Evolutionary conservation across 2,113 vertebrate genomes (phyloP), one percentile per base, ranked within the genome.

Genomic region (Erinaceus europaeus): DNA sequence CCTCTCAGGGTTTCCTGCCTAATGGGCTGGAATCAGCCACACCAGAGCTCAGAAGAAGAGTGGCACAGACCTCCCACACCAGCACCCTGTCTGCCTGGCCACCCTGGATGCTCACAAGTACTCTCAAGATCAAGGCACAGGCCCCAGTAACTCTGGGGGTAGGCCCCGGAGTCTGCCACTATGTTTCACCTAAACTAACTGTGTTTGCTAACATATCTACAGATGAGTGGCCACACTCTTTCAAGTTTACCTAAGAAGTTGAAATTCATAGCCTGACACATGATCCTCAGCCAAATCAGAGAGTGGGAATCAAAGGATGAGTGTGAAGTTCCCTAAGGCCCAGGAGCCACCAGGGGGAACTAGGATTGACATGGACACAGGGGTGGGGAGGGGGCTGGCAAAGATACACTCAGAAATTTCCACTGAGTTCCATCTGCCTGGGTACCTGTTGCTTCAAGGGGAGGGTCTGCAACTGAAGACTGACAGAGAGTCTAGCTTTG

Each of bases 61-160:
- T 18, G 67, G 29, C 3, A 5, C 8, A 13, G 34, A 32, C 4
- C 27, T n/a, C 4, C 6, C 9, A 18, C n/a, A 34, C 17, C 17
- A 7, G 25, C 36, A 59, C 15, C 13, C 18, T n/a, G 13, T 52
- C 44, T 29, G 18, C 18, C 17, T 5, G 5, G 2, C 12, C 36
- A 32, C 27, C 17, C 25, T 9, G 3, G 18, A 50, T 21, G 5
- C 25, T 55, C 23, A 29, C 27, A 12, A 27, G 17, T 29, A 29
- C 44, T 2, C 0, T 0, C 59, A 23, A 20, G 29, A 9, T 9
- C 1, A 68, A 17, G 57, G 8, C 38, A n/a, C 11, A 17, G n/a
- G 34, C 17, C 20, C 6, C 7, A 6, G 40, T 8, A 3, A 10
- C 55, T 71, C 29, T 29, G 32, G 4, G 32, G 9, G 5, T 4